Evolutionary conservation across 2,888 invertebrate genomes (phyloP), one percentile per base, ranked within the genome.

Genomic region (Pristionchus maxplancki): DNA sequence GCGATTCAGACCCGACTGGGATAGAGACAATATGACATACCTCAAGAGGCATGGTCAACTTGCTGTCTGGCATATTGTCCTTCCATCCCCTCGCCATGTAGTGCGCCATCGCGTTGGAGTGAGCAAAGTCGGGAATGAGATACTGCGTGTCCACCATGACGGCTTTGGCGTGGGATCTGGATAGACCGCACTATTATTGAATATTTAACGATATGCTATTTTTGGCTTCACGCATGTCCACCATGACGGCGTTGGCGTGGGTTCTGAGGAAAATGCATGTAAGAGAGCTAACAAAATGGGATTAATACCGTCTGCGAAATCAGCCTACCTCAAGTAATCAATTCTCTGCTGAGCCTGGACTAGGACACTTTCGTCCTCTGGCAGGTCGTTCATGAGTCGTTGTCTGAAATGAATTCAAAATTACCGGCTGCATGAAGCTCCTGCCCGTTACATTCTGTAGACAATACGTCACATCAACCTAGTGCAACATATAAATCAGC

Each of bases 61-160:
- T n/a, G n/a, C n/a, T n/a, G 11, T 1, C 34, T 37, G 4, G 58
- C 58, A 58, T 58, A 4, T n/a, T 71, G 20, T 71, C 20, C 71
- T 37, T 71, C 71, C 37, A 37, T 71, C 71, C 71, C 24, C 71
- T 34, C 6, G 71, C 20, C 37, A 71, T 37, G 9, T 20, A 71
- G 71, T 71, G 71, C 11, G 67, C 67, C 3, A 67, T n/a, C 11
- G 67, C 67, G 31, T 11, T 34, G 15, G 67, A 67, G 34, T 71
- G 71, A 37, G 37, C 31, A 20, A 71, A 71, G 71, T 37, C 37
- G 15, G 71, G 71, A 37, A 71, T 37, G 34, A 71, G 71, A 8
- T 71, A 71, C 31, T 71, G 71, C 5, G 71, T 40, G 71, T 71
- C 71, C 20, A 71, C 71, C 71, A 71, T 71, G 5, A 71, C 71